Evolutionary conservation across 2,888 invertebrate species (phyloP).

Genomic region (Tetragonisca angustula): DNA sequence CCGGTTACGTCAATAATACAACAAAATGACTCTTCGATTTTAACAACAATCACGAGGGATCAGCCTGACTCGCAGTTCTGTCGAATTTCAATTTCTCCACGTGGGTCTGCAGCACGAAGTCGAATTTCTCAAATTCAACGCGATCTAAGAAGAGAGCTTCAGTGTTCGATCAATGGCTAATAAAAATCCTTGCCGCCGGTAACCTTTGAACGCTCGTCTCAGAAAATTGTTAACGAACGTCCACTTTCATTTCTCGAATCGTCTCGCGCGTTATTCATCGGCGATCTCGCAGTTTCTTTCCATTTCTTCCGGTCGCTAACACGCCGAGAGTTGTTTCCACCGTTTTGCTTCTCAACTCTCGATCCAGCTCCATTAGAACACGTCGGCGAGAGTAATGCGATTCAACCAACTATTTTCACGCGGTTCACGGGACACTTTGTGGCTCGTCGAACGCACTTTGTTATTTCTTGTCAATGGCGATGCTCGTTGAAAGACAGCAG

Average conservation of each 20-base stretch:
- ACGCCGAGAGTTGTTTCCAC: not conserved
- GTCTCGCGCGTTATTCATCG: not conserved
- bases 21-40: not conserved
- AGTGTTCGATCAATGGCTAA: not conserved
- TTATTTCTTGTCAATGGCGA: constrained; percentile 16
- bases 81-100: no score
- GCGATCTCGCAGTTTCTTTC: not conserved
- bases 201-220: not conserved
- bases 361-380: not conserved
- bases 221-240: not conserved
- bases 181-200: not conserved
- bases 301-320: not conserved
- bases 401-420: not conserved
- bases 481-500: no score
- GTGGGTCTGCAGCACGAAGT: no score
- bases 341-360: not conserved
- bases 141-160: not conserved
- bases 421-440: not conserved
- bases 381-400: constrained; percentile 4
- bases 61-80: no score
- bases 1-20: not conserved
- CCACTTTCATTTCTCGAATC: not conserved
- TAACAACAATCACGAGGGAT: no score
- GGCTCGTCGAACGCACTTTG: constrained; percentile 2
- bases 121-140: not conserved